Conservation (phyloP, 2,797 vertebrate genomes). For the Chromobotia macracanthus region DNA sequence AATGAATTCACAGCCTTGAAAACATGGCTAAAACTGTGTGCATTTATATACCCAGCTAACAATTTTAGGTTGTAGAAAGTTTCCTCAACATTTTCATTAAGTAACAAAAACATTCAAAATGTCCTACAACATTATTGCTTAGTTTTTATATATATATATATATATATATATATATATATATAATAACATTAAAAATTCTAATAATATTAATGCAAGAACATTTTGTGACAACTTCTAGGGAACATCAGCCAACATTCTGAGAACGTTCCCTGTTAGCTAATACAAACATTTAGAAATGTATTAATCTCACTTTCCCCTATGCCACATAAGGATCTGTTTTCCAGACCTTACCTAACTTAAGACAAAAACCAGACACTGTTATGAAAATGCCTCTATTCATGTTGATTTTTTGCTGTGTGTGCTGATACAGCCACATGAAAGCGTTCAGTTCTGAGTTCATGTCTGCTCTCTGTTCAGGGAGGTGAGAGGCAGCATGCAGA, state of each 20-base stretch:
- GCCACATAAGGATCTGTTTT: not conserved
- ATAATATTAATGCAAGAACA: too few species aligned
- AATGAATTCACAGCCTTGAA: not conserved
- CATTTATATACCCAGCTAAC: too few species aligned
- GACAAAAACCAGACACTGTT: conserved; percentile 38
- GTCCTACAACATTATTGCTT: too few species aligned
- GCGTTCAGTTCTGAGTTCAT: conserved; percentile 16
- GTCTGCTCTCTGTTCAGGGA: conserved; percentile 21
- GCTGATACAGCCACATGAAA: conserved; percentile 53
- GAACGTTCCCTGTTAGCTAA: too few species aligned
- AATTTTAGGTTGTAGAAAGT: too few species aligned
- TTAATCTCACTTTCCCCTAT: not conserved
- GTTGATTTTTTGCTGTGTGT: conserved; percentile 36
- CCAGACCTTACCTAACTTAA: not conserved
- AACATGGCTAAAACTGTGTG: not conserved
- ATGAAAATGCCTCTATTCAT: conserved; percentile 45
- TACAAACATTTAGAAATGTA: not conserved
- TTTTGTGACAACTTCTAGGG: too few species aligned
- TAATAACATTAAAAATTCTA: too few species aligned
- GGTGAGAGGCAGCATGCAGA: conserved; percentile 44
- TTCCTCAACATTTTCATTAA: too few species aligned
- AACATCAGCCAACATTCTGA: too few species aligned
- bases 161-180: too few species aligned
- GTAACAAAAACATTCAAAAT: too few species aligned
- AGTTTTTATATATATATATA: too few species aligned